Percentiles rank a stretch among this genome's conserved stretches.
Conservation (phyloP, 92 coral and sea anemone species). For the Parazoanthus darwini region DNA sequence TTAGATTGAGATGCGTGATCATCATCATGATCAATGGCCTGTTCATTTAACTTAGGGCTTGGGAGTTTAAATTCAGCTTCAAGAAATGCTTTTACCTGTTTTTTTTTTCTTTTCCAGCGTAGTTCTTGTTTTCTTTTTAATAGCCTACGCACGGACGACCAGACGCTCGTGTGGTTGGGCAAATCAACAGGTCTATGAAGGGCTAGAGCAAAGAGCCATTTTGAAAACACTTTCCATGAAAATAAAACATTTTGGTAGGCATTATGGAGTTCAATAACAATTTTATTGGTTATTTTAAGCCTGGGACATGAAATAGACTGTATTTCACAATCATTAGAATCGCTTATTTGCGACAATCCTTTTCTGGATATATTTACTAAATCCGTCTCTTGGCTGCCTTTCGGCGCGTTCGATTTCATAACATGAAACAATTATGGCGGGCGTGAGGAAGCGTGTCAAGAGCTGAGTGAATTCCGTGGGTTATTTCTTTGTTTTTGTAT, state of each 20-base stretch:
- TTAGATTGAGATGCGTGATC: neutral
- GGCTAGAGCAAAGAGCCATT: constrained; percentile 11
- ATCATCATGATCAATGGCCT: too few relatives aligned
- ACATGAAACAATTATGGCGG: neutral
- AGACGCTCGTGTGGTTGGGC: constrained; percentile 14
- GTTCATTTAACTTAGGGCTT: neutral
- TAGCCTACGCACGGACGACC: neutral
- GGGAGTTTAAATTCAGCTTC: constrained; percentile 5
- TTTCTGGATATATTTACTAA: neutral
- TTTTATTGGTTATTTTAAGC: neutral
- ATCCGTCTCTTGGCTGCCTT: neutral
- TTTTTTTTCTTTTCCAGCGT: neutral
- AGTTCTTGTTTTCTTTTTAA: constrained; percentile 2
- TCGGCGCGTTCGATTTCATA: neutral
- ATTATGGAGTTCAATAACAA: neutral
- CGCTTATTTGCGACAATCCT: constrained; percentile 17
- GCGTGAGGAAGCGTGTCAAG: neutral
- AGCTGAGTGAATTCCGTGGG: constrained; percentile 5
- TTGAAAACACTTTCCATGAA: constrained; percentile 15
- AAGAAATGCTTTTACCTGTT: neutral
- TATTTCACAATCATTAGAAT: constrained; percentile 3
- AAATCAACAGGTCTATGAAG: neutral
- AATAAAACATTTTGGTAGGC: constrained; percentile 13
- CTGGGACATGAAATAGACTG: neutral
- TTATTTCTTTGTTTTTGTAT: neutral